Evolutionary conservation across 2,797 vertebrate species (phyloP).

Genomic region (Semaprochilodus insignis): DNA sequence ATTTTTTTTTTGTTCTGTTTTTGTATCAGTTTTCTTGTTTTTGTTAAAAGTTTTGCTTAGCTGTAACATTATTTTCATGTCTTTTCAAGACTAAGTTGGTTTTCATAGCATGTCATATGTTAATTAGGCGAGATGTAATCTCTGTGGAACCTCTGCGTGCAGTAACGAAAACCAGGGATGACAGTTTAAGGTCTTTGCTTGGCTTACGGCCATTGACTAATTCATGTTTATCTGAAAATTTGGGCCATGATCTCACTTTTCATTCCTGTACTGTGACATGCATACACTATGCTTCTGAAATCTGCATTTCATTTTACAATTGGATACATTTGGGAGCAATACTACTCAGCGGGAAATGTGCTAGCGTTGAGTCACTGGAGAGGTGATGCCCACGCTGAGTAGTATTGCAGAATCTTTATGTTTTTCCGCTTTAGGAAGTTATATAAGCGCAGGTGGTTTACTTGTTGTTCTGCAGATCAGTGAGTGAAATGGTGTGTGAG

Average conservation of each 20-base stretch:
- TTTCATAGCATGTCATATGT: background rate
- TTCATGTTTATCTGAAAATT: conserved; percentile 25
- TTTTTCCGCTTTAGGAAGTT: conserved; percentile 5
- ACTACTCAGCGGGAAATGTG: background rate
- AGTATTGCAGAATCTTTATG: background rate
- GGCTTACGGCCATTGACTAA: background rate
- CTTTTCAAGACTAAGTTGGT: background rate
- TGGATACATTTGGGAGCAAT: conserved; percentile 10
- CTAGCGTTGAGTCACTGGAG: background rate
- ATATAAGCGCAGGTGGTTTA: background rate
- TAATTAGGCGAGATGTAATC: conserved; percentile 4
- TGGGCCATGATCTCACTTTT: conserved; percentile 14
- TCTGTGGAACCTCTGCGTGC: conserved; percentile 3
- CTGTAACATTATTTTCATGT: background rate
- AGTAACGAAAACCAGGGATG: conserved; percentile 8
- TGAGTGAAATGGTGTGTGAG: background rate
- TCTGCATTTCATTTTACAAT: conserved; percentile 37
- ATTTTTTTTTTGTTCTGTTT: too few species aligned
- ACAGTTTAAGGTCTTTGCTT: conserved; percentile 16
- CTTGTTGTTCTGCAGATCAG: background rate
- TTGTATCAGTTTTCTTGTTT: background rate
- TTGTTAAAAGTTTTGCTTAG: background rate
- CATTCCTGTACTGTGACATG: conserved; percentile 16
- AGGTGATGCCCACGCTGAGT: too few species aligned
- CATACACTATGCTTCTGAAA: background rate